Percentiles rank a stretch among this genome's conserved stretches.
Evolutionary conservation across 1,140 invertebrate genomes (phyloP).

Genomic region (Neodiprion pinetum): DNA sequence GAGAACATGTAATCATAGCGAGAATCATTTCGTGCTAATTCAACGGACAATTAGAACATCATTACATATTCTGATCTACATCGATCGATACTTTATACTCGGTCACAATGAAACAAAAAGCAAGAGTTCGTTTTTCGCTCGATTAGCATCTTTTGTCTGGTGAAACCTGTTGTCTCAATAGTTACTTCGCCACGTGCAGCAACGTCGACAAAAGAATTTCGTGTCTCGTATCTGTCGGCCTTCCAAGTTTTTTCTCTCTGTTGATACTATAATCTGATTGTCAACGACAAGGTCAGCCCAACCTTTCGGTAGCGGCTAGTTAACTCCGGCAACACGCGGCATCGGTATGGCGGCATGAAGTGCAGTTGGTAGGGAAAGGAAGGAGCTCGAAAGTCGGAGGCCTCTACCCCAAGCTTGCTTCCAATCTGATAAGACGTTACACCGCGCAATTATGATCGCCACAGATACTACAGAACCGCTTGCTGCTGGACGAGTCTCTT

Average conservation of each 20-base stretch:
- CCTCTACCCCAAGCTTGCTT: background rate
- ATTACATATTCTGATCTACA: too few relatives aligned
- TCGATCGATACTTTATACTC: too few relatives aligned
- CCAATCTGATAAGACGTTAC: background rate
- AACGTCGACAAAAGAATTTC: background rate
- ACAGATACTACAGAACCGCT: too few relatives aligned
- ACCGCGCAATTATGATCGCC: conserved; percentile 1
- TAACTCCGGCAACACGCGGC: background rate
- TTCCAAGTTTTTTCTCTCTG: background rate
- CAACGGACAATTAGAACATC: too few relatives aligned
- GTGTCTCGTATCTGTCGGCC: background rate
- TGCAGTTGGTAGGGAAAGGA: background rate
- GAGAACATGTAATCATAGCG: too few relatives aligned
- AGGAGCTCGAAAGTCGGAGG: background rate
- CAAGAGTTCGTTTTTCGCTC: background rate
- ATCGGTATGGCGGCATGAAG: too few relatives aligned
- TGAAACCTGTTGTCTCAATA: background rate
- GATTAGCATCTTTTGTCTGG: background rate
- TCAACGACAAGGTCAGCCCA: background rate
- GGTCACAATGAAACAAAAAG: too few relatives aligned
- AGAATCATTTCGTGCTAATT: too few relatives aligned
- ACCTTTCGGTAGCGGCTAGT: background rate
- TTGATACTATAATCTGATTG: background rate
- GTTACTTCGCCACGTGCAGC: background rate
- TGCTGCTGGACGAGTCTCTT: too few relatives aligned